phyloP scores from a whole-genome alignment of 2,888 invertebrate genomes.

The Tuta absoluta region DNA sequence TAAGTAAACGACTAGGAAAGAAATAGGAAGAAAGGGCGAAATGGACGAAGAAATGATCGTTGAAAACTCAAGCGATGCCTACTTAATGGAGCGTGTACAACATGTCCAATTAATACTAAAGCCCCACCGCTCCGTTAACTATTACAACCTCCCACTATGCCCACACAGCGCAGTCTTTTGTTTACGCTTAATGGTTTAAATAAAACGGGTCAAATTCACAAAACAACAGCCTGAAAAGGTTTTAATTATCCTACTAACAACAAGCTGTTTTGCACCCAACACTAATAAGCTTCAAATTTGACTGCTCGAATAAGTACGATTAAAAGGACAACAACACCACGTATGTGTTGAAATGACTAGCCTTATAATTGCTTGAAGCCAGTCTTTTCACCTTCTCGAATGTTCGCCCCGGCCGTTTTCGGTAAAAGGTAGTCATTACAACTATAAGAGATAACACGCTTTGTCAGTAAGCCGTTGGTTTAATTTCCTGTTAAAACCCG shows the following conservation, averaged over 20 bases:
- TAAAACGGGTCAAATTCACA: slow-evolving; percentile 78
- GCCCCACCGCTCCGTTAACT: slow-evolving; percentile 70
- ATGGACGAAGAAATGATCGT: slow-evolving; percentile 45
- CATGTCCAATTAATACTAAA: slow-evolving; percentile 76
- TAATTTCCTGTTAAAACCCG: slow-evolving; percentile 77
- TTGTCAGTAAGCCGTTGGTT: slow-evolving; percentile 70
- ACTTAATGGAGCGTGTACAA: slow-evolving; percentile 73
- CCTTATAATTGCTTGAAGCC: slow-evolving; percentile 64
- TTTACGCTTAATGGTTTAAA: slow-evolving; percentile 79
- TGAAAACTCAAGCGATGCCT: slow-evolving; percentile 59
- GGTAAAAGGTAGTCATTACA: slow-evolving; percentile 52
- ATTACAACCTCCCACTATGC: slow-evolving; percentile 70
- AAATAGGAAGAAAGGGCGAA: slow-evolving; percentile 18
- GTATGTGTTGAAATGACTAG: slow-evolving; percentile 62
- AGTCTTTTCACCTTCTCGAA: slow-evolving; percentile 62
- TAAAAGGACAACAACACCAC: slow-evolving; percentile 55
- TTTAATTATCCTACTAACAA: slow-evolving; percentile 52
- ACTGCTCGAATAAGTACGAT: slow-evolving; percentile 49
- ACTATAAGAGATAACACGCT: slow-evolving; percentile 59
- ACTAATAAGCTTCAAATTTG: slow-evolving; percentile 62
- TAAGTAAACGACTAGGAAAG: slow-evolving; percentile 38
- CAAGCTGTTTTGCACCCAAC: slow-evolving; percentile 53
- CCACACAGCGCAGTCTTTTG: slow-evolving; percentile 71
- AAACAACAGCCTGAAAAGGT: slow-evolving; percentile 66
- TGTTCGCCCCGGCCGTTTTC: slow-evolving; percentile 46